Evolutionary conservation across 35 echinoderm and acorn worm genomes (phyloP).

Genomic region (Patiria miniata): DNA sequence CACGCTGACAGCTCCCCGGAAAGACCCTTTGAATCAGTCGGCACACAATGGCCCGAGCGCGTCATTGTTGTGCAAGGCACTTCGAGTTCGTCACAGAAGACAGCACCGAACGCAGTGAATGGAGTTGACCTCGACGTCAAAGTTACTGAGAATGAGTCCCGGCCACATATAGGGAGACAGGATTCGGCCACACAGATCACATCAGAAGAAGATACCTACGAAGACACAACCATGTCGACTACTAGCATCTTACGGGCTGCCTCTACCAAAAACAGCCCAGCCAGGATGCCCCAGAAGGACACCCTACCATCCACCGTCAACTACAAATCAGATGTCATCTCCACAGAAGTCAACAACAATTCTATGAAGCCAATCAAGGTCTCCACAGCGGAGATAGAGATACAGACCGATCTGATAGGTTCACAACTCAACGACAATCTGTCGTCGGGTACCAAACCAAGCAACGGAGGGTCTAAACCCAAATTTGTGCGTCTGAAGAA

Average conservation of each 20-base stretch:
- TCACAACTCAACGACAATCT: background rate
- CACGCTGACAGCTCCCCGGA: constrained; percentile 57
- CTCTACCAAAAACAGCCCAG: background rate
- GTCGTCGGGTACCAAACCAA: constrained; percentile 44
- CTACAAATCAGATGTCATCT: background rate
- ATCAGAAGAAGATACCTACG: background rate
- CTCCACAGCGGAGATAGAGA: background rate
- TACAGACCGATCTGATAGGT: constrained; percentile 33
- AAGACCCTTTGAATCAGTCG: constrained; percentile 59
- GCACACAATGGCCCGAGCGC: constrained; percentile 90
- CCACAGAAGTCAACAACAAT: constrained; percentile 14
- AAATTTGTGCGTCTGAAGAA: constrained; percentile 87
- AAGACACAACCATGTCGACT: background rate
- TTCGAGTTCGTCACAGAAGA: background rate
- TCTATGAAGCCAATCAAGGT: constrained; percentile 20
- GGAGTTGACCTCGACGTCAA: constrained; percentile 30
- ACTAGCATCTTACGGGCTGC: background rate
- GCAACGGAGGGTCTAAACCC: constrained; percentile 50
- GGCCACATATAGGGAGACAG: constrained; percentile 9
- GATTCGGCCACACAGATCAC: constrained; percentile 6
- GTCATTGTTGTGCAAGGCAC: constrained; percentile 64
- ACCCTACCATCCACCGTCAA: background rate
- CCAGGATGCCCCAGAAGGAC: background rate
- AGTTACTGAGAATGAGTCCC: background rate
- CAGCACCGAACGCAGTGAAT: constrained; percentile 6